Conservation (phyloP, 2,888 invertebrate species). For the Trachelus troglodyta region DNA sequence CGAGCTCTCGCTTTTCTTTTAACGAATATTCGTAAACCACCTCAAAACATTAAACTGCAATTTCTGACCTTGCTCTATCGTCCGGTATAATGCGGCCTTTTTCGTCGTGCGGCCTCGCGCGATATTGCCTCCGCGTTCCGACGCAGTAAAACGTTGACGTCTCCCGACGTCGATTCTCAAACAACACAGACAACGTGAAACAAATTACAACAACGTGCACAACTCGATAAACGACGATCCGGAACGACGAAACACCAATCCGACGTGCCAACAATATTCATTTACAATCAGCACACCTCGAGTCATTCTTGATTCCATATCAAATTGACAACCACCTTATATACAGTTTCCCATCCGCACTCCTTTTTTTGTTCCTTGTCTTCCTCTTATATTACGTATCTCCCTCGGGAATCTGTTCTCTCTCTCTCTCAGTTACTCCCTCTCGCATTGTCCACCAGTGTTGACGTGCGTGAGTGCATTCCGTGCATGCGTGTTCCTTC, state of each 20-base stretch:
- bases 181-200: background rate
- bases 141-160: background rate
- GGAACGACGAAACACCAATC: background rate
- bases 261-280: background rate
- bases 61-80: background rate
- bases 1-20: background rate
- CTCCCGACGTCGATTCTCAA: background rate
- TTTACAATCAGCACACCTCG: background rate
- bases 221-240: background rate
- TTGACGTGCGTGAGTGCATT: background rate
- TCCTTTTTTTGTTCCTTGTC: slow-evolving; percentile 14
- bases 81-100: background rate
- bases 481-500: background rate
- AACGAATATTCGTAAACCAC: background rate
- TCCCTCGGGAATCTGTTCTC: slow-evolving; percentile 6
- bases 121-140: background rate
- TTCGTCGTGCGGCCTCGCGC: background rate
- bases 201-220: background rate
- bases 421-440: background rate
- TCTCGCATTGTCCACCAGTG: background rate
- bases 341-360: slow-evolving; percentile 15
- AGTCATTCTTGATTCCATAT: background rate
- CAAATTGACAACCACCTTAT: slow-evolving; percentile 11
- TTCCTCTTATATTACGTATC: slow-evolving; percentile 20
- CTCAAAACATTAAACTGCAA: background rate